These are phyloP conservation scores for Ladona fulva DNA, from an alignment of 1,140 invertebrate species.

Conservation along the genomic window DNA sequence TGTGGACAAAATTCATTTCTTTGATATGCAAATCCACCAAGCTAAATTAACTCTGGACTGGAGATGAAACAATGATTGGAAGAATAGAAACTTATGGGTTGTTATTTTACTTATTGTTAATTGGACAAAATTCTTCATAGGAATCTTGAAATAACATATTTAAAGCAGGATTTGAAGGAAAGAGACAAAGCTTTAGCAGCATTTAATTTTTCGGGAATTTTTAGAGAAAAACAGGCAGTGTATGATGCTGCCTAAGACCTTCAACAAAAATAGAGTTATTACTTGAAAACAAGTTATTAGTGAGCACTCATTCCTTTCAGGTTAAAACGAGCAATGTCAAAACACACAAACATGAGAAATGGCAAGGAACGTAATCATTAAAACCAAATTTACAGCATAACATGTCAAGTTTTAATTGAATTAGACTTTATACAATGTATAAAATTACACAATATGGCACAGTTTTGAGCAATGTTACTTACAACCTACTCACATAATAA, in stretches of 20 bases:
- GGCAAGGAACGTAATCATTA: no score
- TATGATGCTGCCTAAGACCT: neutral
- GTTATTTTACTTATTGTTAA: no score
- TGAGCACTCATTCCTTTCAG: no score
- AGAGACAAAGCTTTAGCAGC: no score
- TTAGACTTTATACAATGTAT: no score
- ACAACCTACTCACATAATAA: neutral
- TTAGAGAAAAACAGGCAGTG: neutral
- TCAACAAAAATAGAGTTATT: neutral
- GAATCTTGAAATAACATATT: no score
- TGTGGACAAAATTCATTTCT: neutral
- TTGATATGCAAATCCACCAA: neutral
- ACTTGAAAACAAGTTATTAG: neutral
- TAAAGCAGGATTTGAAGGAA: no score
- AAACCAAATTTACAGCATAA: no score
- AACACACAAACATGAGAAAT: no score
- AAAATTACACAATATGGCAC: neutral
- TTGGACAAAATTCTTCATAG: no score
- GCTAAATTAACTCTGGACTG: neutral
- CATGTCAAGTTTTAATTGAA: no score
- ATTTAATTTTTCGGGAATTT: neutral
- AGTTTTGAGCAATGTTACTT: neutral
- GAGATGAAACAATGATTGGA: neutral
- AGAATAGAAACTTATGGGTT: neutral
- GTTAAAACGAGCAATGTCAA: no score